Base-by-base conservation (phyloP, 2,113 vertebrate species). In the Bubalus kerabau region DNA sequence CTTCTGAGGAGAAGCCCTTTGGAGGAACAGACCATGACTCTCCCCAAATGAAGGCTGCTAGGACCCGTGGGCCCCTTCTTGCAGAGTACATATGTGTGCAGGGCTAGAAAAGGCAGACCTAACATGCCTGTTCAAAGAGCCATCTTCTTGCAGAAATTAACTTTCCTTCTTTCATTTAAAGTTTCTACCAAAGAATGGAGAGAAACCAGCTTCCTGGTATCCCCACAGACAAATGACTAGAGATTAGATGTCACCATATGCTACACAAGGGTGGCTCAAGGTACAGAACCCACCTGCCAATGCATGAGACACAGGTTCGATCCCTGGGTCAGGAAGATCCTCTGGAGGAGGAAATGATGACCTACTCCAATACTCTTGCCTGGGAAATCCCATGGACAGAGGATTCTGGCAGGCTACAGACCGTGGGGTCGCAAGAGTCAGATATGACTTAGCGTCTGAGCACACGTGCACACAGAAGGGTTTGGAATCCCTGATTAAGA, bases 51-150 rank as follows among this genome's bases (percentile, higher is more conserved):
- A 85, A 48, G 14, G 3, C 17, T 16, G 9, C 19, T 4, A 6
- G 48, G 56, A 6, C 6, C n/a, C 23, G 11, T 0, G 4, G 10
- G 40, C 15, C 54, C 28, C 67, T 59, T 36, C 36, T 17, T 12
- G 8, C 10, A 80, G 0, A 4, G 10, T 8, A 2, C 1, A 1
- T 12, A 19, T 0, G 2, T 19, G n/a, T 13, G 12, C 40, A 40
- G 50, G 80, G 21, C 62, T 2, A 2, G 13, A 36, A 57, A 43
- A 74, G 26, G 11, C 3, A 0, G 6, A 16, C 26, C 88, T 40
- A 14, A n/a, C 2, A 8, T 4, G 46, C 60, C 26, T 46, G 36
- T 28, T 86, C 60, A 86, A 82, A 76, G 46, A 57, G 40, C 23
- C 9, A 13, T 13, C 40, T 93, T 28, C 28, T n/a, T 30, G 57